These are phyloP conservation scores for Girardinichthys multiradiatus DNA, from an alignment of 2,113 vertebrate species.

Conservation along the genomic window DNA sequence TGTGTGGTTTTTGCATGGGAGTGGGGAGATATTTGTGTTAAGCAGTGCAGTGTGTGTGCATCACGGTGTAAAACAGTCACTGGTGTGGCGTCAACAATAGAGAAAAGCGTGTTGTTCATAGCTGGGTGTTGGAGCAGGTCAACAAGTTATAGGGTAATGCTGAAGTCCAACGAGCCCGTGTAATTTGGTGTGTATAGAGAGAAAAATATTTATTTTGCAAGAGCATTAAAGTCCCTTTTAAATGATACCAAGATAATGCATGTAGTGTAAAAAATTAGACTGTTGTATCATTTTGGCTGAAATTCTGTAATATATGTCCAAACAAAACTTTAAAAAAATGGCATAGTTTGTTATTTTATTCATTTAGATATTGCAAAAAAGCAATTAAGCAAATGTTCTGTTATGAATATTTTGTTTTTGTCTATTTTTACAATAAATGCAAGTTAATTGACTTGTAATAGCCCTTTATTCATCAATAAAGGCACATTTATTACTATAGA, in stretches of 20 bases:
- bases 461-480: neutral
- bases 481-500: neutral
- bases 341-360: neutral
- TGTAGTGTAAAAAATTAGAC: too few relatives aligned
- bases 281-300: too few relatives aligned
- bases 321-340: too few relatives aligned
- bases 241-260: too few relatives aligned
- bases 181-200: too few relatives aligned
- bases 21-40: neutral
- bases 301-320: too few relatives aligned
- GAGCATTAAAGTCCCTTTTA: too few relatives aligned
- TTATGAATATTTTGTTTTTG: neutral
- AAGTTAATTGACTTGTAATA: neutral
- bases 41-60: neutral
- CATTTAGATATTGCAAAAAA: too few relatives aligned
- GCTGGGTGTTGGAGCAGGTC: too few relatives aligned
- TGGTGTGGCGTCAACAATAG: neutral
- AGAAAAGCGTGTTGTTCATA: neutral
- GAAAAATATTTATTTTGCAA: too few relatives aligned
- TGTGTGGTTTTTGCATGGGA: neutral
- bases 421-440: neutral
- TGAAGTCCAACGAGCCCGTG: too few relatives aligned
- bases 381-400: neutral
- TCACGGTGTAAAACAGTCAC: neutral
- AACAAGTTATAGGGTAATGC: too few relatives aligned